A percentile compares a stretch with the other conserved stretches of the same genome.
phyloP scores from a whole-genome alignment of 2,888 invertebrate species.

The Tachina grossa region DNA sequence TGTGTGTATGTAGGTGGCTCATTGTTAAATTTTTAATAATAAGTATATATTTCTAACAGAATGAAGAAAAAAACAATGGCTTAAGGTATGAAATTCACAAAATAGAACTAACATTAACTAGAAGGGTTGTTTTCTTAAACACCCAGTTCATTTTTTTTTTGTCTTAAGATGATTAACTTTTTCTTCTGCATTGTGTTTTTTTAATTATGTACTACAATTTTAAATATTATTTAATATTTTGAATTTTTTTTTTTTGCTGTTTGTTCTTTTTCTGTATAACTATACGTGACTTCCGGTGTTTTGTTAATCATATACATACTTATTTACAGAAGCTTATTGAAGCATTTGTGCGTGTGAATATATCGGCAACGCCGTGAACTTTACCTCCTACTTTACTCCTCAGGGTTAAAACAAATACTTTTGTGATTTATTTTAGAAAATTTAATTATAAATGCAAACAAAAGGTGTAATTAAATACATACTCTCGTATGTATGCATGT shows the following conservation, averaged over 20 bases:
- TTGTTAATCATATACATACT: background rate
- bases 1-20: conserved; percentile 1
- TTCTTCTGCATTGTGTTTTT: background rate
- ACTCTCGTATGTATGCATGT: background rate
- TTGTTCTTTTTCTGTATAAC: conserved; percentile 1
- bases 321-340: background rate
- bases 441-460: conserved; percentile 26
- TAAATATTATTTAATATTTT: conserved; percentile 15
- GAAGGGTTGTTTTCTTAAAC: background rate
- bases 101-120: background rate
- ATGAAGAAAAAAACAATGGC: conserved; percentile 20
- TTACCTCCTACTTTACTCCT: background rate
- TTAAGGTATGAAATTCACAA: background rate
- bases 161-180: background rate
- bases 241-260: background rate
- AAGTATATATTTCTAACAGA: conserved; percentile 31
- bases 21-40: conserved; percentile 3
- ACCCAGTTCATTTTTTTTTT: background rate
- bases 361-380: background rate
- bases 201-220: conserved; percentile 7
- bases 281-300: conserved; percentile 34
- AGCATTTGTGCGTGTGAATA: background rate
- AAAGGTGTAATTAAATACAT: too few species aligned
- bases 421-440: background rate
- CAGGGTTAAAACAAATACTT: background rate